phyloP scores from a whole-genome alignment of 92 coral and sea anemone species.

The Porites divaricata region DNA sequence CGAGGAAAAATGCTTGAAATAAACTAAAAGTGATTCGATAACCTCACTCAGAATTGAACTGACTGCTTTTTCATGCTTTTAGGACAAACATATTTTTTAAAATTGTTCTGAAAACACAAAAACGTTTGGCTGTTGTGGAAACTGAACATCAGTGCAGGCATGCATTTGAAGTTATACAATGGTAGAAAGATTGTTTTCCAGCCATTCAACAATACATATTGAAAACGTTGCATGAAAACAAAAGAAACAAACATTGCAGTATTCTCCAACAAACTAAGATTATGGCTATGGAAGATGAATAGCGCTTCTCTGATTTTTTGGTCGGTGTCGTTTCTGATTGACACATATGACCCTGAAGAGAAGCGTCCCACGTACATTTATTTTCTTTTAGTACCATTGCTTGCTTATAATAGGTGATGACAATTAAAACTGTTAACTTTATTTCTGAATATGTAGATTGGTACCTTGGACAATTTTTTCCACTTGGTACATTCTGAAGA shows the following conservation, averaged over 20 bases:
- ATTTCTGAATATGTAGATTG: conserved; percentile 61
- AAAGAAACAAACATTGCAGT: too few relatives aligned
- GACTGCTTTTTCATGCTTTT: not conserved
- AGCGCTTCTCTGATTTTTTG: too few relatives aligned
- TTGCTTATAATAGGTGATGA: not conserved
- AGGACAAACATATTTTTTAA: not conserved
- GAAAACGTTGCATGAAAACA: too few relatives aligned
- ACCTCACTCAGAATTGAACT: not conserved
- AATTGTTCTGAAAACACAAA: not conserved
- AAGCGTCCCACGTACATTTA: too few relatives aligned
- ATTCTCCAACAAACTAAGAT: too few relatives aligned
- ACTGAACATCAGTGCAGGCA: not conserved
- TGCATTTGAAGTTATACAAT: not conserved
- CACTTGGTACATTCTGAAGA: conserved; percentile 93
- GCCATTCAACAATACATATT: not conserved
- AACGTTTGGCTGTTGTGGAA: conserved; percentile 1
- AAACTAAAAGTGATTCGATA: not conserved
- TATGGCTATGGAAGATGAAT: too few relatives aligned
- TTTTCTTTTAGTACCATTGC: too few relatives aligned
- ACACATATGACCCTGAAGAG: too few relatives aligned
- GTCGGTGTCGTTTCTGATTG: too few relatives aligned
- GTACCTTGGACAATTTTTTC: conserved; percentile 82
- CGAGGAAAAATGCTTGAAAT: not conserved
- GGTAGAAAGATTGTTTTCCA: not conserved
- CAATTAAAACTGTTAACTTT: not conserved